Evolutionary conservation across 2,888 invertebrate genomes (phyloP), one percentile per base, ranked within the genome.

Genomic region (Eupeodes latifasciatus): DNA sequence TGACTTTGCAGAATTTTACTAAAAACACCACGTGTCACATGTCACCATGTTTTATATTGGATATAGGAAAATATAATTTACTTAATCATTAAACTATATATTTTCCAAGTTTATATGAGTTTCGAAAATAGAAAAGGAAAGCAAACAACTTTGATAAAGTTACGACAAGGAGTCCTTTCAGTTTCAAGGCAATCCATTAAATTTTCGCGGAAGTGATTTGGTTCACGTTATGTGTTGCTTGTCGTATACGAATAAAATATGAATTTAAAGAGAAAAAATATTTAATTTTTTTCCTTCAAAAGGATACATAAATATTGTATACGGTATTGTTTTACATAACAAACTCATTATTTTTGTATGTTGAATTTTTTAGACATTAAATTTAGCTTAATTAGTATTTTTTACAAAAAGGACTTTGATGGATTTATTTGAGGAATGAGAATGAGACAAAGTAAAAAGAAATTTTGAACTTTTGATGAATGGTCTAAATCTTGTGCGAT

Each of bases 381-480:
- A 49, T 27, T 49, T 14, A 27, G 64, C 7, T 36, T 36, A 53
- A 69, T 69, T 69, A 16, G 69, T 36, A 16, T 11, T n/a, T 36
- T 69, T 69, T 27, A 9, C 27, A 27, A 51, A 36, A 53, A 53
- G 16, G 69, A 69, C 53, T 53, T 69, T 69, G 69, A 69, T 69
- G 69, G 16, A 69, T 67, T 51, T 51, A 6, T 12, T 49, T 49
- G 49, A 57, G 55, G 40, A 14, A 4, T 14, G 27, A 19, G 40
- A 11, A 51, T 34, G n/a, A 27, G 36, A 27, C 10, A 51, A n/a
- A 47, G 49, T 67, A 5, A 67, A n/a, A 5, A 53, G 34, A 40
- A 69, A 53, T 19, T 49, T 66, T 66, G n/a, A 69, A 53, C 16
- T 16, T 53, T 67, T 69, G 69, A 69, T 69, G 53, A 69, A 69